Evolutionary conservation across 2,888 invertebrate genomes (phyloP).

Genomic region (Aphrophora alni): DNA sequence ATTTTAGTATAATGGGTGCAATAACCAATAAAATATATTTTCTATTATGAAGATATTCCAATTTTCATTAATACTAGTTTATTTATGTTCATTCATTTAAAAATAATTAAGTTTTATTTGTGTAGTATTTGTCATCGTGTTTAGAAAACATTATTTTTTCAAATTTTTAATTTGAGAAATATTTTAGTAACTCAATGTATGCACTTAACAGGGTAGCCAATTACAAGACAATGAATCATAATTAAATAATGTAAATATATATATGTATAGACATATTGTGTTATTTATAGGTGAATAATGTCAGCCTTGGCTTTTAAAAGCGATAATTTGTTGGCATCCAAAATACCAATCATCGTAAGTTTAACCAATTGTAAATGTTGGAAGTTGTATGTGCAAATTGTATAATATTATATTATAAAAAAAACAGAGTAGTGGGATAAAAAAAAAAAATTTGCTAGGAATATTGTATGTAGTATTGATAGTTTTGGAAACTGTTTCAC

Average conservation of each 20-base stretch:
- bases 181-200: conserved; percentile 32
- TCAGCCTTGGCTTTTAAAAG: not conserved
- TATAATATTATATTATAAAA: conserved; percentile 29
- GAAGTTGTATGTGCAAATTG: conserved; percentile 23
- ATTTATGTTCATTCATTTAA: too few relatives aligned
- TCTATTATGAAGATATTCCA: too few relatives aligned
- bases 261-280: conserved; percentile 36
- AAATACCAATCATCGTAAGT: not conserved
- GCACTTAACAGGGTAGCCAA: conserved; percentile 39
- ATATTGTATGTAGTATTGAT: conserved; percentile 37
- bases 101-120: too few relatives aligned
- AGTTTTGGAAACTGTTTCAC: conserved; percentile 40
- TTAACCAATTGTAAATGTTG: conserved; percentile 24
- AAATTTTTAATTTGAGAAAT: not conserved
- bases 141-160: conserved; percentile 7
- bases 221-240: conserved; percentile 29
- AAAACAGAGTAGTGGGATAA: conserved; percentile 22
- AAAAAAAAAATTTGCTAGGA: conserved; percentile 32
- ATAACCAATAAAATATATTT: too few relatives aligned
- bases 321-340: not conserved
- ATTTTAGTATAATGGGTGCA: too few relatives aligned
- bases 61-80: too few relatives aligned
- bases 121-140: too few relatives aligned
- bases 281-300: not conserved
- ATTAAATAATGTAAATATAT: conserved; percentile 35